Evolutionary conservation across 2,113 vertebrate species (phyloP).

Genomic region (Melanocharis versteri): DNA sequence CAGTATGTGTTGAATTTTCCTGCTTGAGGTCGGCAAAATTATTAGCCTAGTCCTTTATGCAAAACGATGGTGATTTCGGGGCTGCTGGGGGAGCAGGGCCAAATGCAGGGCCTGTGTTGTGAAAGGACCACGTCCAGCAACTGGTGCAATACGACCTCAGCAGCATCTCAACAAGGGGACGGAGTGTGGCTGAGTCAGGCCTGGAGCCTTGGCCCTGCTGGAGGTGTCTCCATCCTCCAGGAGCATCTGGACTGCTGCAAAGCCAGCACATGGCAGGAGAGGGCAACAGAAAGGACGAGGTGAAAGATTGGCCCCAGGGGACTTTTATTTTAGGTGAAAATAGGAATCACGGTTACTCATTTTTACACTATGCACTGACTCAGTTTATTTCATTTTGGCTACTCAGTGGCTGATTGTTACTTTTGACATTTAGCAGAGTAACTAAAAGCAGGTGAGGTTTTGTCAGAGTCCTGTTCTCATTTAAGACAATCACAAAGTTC

Average conservation of each 20-base stretch:
- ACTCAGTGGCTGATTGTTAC: not conserved
- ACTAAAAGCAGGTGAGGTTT: not conserved
- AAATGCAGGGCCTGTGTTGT: not conserved
- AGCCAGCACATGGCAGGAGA: not conserved
- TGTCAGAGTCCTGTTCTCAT: not conserved
- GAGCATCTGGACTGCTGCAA: not conserved
- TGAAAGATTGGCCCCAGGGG: not conserved
- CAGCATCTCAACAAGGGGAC: accelerated
- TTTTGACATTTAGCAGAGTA: not conserved
- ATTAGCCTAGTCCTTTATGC: not conserved
- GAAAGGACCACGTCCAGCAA: not conserved
- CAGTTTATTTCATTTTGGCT: not conserved
- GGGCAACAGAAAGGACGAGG: accelerated
- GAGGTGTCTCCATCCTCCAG: not conserved
- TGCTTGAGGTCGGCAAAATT: not conserved
- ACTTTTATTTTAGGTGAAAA: not conserved
- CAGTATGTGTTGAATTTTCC: not conserved
- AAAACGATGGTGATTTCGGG: not conserved
- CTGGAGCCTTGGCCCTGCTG: not conserved
- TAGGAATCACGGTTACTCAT: not conserved
- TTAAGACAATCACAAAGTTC: not conserved
- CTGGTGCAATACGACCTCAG: accelerated
- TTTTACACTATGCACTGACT: not conserved
- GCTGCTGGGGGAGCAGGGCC: not conserved
- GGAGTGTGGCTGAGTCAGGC: accelerated